Base-by-base conservation (phyloP, 2,113 vertebrate species). In the Crotalus tigris region DNA sequence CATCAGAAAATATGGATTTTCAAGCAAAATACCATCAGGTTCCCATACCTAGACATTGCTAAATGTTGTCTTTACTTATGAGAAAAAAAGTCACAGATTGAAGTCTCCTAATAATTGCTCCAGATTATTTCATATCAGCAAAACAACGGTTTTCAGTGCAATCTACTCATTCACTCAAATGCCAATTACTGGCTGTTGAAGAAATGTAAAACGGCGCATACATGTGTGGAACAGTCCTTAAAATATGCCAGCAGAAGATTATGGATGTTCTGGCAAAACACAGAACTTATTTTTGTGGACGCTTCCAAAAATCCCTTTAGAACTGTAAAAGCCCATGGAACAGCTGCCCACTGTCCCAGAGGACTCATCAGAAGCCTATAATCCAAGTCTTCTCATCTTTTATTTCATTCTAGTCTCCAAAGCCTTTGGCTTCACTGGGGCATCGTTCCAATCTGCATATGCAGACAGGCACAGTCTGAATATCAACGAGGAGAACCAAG, bases 281-380 rank as follows among this genome's bases (percentile, higher is more conserved):
- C 39, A 58, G 29, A 61, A 33, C 39, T 90, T 2, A 5, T 3
- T 85, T 90, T 85, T 49, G 55, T 23, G 9, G 29, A 29, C 46
- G 53, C 33, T 89, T 89, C 54, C 88, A 90, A 59, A 92, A 90
- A 53, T 85, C 55, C 44, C 75, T 85, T 90, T 49, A 85, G 92
- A 23, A 17, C 17, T 49, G 55, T 88, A 55, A 92, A 44, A 53
- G 49, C 51, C 51, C 87, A 92, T 8, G 51, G 64, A 85, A 33
- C 15, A 92, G 53, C 87, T 49, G 69, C 29, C 53, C 15, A 24
- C 8, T 51, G 8, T 10, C 39, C 54, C 87, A 89, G 53, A 81
- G 87, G 59, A 92, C 53, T n/a, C 92, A 81, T 92, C 75, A 92
- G 64, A 89, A 85, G 19, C 33, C 39, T 24, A 46, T 55, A 46